phyloP scores from a whole-genome alignment of 2,113 vertebrate species.

The Hyperoodon ampullatus region DNA sequence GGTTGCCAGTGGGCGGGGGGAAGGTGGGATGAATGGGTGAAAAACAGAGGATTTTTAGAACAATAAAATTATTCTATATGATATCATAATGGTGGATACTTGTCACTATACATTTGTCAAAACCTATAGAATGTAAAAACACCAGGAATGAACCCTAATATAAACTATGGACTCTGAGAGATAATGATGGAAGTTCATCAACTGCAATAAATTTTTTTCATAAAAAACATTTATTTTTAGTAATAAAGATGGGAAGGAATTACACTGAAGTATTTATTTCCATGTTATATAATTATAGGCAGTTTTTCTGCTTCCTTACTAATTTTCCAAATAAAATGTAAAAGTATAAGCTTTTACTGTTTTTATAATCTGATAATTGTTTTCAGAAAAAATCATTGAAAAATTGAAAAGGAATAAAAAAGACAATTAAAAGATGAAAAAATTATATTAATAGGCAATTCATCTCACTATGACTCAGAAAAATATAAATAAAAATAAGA shows the following conservation, averaged over 20 bases:
- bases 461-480: neutral
- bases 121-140: neutral
- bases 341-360: neutral
- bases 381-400: neutral
- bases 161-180: neutral
- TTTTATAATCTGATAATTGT: neutral
- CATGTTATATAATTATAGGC: neutral
- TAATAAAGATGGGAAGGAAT: neutral
- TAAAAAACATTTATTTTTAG: neutral
- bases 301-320: neutral
- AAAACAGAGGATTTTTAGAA: neutral
- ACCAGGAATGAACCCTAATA: neutral
- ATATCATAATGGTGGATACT: neutral
- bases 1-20: neutral
- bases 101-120: neutral
- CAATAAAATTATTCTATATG: neutral
- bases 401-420: neutral
- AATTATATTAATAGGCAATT: neutral
- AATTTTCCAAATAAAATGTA: neutral
- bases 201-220: neutral
- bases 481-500: conserved; percentile 5
- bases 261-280: neutral
- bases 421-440: neutral
- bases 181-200: neutral
- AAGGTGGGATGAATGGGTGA: neutral